Conservation (phyloP, 2,888 invertebrate species). For the Congeria kusceri region DNA sequence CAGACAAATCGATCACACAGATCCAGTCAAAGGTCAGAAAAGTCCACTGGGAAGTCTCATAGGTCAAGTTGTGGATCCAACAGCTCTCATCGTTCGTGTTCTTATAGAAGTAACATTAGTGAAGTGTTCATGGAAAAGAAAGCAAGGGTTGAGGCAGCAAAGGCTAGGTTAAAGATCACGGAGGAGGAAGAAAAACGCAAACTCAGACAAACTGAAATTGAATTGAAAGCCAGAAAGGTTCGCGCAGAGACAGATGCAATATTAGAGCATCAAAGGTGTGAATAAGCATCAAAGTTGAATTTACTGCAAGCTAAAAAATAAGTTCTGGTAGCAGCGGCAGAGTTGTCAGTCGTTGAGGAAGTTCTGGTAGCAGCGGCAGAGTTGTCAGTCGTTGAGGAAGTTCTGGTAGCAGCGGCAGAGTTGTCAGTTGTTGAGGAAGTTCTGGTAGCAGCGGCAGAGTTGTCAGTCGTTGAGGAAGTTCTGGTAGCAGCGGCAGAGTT, state of each 20-base stretch:
- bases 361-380: no score
- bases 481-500: slow-evolving; percentile 17
- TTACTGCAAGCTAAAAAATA: slow-evolving; percentile 12
- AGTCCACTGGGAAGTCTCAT: no score
- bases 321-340: slow-evolving; percentile 14
- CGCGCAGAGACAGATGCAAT: background rate
- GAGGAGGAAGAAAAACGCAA: slow-evolving; percentile 6
- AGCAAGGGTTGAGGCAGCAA: slow-evolving; percentile 14
- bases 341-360: slow-evolving; percentile 12
- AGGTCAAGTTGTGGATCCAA: no score
- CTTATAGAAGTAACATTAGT: no score
- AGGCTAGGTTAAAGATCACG: slow-evolving; percentile 9
- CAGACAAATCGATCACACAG: no score
- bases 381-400: slow-evolving; percentile 9
- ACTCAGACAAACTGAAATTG: slow-evolving; percentile 1
- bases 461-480: no score
- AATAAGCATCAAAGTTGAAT: slow-evolving; percentile 16
- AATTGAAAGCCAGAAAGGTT: background rate
- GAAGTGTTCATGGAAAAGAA: slow-evolving; percentile 10
- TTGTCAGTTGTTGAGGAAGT: slow-evolving; percentile 8
- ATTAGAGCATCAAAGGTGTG: no score
- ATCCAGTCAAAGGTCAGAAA: no score
- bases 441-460: slow-evolving; percentile 12
- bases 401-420: no score
- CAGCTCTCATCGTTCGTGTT: no score